These are phyloP conservation scores for Aethes cnicana DNA, from an alignment of 2,888 invertebrate genomes.

Conservation along the genomic window DNA sequence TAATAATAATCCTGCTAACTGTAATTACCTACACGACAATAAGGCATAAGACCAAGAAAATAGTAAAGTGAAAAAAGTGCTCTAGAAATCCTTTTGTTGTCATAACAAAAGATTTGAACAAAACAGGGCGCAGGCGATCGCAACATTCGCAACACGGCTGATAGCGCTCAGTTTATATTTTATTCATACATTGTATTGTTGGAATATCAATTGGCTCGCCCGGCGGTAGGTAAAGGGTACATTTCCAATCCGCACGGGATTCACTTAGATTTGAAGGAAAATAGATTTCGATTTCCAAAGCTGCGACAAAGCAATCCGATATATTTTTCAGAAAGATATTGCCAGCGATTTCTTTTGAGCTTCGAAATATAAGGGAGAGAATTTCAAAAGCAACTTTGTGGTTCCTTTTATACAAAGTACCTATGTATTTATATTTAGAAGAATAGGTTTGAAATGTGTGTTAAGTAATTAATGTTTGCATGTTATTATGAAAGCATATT, in stretches of 20 bases:
- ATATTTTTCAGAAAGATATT: conserved; percentile 83
- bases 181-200: conserved; percentile 83
- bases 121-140: conserved; percentile 65
- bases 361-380: conserved; percentile 80
- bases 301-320: conserved; percentile 83
- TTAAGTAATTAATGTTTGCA: too few relatives aligned
- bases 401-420: conserved; percentile 64
- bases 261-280: conserved; percentile 83
- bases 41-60: too few relatives aligned
- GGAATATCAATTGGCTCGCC: conserved; percentile 82
- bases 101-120: conserved; percentile 58
- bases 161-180: conserved; percentile 81
- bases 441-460: conserved; percentile 32
- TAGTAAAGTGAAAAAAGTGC: conserved; percentile 20
- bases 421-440: conserved; percentile 35
- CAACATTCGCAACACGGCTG: conserved; percentile 71
- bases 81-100: conserved; percentile 30
- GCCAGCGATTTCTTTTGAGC: conserved; percentile 83
- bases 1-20: too few relatives aligned
- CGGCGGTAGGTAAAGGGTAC: conserved; percentile 83
- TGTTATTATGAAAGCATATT: too few relatives aligned
- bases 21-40: background rate
- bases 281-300: conserved; percentile 83
- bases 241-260: conserved; percentile 83
- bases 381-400: conserved; percentile 62